phyloP scores from a whole-genome alignment of 2,888 invertebrate species.

The Sturmia bella region DNA sequence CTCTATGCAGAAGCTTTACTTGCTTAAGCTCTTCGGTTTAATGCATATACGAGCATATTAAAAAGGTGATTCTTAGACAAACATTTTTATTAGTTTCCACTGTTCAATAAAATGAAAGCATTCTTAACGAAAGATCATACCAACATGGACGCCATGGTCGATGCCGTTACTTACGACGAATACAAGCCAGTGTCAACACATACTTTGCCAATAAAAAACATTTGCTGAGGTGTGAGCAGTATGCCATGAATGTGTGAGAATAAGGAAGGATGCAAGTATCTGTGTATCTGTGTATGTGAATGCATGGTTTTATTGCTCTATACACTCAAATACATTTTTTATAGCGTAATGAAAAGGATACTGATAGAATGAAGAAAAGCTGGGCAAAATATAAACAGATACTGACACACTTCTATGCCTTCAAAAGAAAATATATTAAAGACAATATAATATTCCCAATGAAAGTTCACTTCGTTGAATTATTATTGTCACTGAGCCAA shows the following conservation, averaged over 20 bases:
- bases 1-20: no score
- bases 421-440: constrained; percentile 63
- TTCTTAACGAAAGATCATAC: constrained; percentile 59
- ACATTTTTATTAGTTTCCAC: constrained; percentile 25
- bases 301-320: background rate
- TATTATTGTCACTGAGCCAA: constrained; percentile 37
- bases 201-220: constrained; percentile 77
- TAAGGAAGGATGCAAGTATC: constrained; percentile 36
- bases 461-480: constrained; percentile 24
- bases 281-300: background rate
- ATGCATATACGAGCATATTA: no score
- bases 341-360: constrained; percentile 15
- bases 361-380: background rate
- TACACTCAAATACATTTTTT: background rate
- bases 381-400: background rate
- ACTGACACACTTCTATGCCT: background rate
- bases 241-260: constrained; percentile 49
- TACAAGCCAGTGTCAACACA: constrained; percentile 81
- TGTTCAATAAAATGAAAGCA: constrained; percentile 44
- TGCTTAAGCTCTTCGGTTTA: no score
- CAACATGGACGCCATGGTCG: constrained; percentile 73
- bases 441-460: constrained; percentile 45
- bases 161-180: constrained; percentile 80
- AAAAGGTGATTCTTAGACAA: background rate
- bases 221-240: constrained; percentile 32